phyloP scores from a whole-genome alignment of 53 echinoderm and acorn worm species.

The Arbacia lixula region DNA sequence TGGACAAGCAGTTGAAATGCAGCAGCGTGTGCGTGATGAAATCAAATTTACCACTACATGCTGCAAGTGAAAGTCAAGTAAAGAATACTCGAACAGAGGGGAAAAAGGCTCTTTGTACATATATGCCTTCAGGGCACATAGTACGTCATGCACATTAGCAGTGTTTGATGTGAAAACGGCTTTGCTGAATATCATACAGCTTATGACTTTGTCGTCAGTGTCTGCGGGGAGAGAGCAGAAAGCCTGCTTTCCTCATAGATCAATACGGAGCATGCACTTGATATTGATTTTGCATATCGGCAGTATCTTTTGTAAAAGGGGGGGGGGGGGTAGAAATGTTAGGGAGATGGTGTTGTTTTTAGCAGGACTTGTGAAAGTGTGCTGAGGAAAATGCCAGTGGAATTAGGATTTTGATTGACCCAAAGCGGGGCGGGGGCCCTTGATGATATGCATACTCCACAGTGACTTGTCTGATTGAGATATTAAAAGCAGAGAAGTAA shows the following conservation, averaged over 20 bases:
- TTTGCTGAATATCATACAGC: background rate
- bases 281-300: conserved; percentile 17
- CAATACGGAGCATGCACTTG: conserved; percentile 23
- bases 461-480: no score
- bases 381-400: conserved; percentile 24
- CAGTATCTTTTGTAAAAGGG: conserved; percentile 8
- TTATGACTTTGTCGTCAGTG: background rate
- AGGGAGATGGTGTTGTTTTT: conserved; percentile 19
- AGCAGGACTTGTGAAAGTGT: background rate
- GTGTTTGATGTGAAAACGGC: conserved; percentile 14
- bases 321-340: background rate
- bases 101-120: no score
- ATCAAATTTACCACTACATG: no score
- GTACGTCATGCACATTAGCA: background rate
- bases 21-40: no score
- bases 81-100: no score
- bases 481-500: no score
- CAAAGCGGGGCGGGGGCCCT: no score
- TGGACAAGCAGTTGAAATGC: no score
- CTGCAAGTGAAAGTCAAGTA: no score
- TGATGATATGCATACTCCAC: no score
- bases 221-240: conserved; percentile 15
- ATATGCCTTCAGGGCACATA: no score
- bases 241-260: background rate
- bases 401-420: conserved; percentile 8